These are phyloP conservation scores for Tethya wilhelma DNA, from an alignment of 37 sponge, comb jelly and placozoan species.

Conservation along the genomic window DNA sequence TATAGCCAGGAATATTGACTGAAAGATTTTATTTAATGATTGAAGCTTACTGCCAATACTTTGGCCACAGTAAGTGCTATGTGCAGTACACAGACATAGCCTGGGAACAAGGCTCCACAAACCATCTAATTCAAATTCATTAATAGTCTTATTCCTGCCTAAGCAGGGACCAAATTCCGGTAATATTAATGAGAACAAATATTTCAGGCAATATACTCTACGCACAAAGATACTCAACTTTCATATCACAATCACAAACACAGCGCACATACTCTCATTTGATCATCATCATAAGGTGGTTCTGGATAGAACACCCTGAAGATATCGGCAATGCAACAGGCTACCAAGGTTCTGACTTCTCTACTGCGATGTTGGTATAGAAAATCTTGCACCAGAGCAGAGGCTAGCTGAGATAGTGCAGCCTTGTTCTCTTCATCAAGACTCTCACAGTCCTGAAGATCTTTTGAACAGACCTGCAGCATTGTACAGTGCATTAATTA, in stretches of 20 bases:
- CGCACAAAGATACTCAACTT: too few relatives aligned
- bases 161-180: too few relatives aligned
- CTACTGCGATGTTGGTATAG: constrained; percentile 48
- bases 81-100: too few relatives aligned
- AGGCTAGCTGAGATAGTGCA: constrained; percentile 11
- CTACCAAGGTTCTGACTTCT: constrained; percentile 66
- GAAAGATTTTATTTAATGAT: too few relatives aligned
- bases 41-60: too few relatives aligned
- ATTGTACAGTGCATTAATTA: neutral
- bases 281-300: constrained; percentile 81
- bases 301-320: constrained; percentile 82
- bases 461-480: constrained; percentile 24
- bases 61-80: too few relatives aligned
- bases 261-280: constrained; percentile 62
- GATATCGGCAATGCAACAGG: constrained; percentile 75
- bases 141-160: too few relatives aligned
- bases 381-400: constrained; percentile 24
- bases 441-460: constrained; percentile 27
- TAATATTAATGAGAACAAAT: too few relatives aligned
- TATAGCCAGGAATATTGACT: too few relatives aligned
- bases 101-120: too few relatives aligned
- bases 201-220: too few relatives aligned
- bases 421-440: constrained; percentile 29
- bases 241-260: neutral
- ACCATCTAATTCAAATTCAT: too few relatives aligned